Evolutionary conservation across 2,888 invertebrate genomes (phyloP).

Genomic region (Tuta absoluta): DNA sequence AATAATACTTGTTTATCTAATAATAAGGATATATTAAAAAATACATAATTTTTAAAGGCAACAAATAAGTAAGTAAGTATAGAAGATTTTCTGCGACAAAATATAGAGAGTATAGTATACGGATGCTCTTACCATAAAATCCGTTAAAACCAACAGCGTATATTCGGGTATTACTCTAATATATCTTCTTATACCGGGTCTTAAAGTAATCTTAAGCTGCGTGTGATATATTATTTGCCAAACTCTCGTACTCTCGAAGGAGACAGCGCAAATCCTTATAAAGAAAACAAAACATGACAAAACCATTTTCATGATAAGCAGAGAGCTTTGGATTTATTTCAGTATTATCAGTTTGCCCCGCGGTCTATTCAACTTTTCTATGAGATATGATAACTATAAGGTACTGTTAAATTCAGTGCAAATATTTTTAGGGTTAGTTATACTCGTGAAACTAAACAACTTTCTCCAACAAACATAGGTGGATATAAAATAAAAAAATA

Average conservation of each 20-base stretch:
- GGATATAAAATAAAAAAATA: too few relatives aligned
- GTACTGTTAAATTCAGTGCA: too few relatives aligned
- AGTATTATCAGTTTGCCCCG: not conserved
- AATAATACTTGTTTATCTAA: too few relatives aligned
- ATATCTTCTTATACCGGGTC: constrained; percentile 62
- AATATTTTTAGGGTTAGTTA: too few relatives aligned
- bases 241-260: constrained; percentile 54
- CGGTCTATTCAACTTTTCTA: too few relatives aligned
- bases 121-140: constrained; percentile 38
- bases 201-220: constrained; percentile 68
- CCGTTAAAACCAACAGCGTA: constrained; percentile 49
- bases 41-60: too few relatives aligned
- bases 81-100: not conserved
- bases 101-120: not conserved
- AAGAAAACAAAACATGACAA: constrained; percentile 54
- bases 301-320: constrained; percentile 46
- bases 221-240: constrained; percentile 70
- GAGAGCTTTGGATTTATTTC: constrained; percentile 21
- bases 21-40: too few relatives aligned
- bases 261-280: constrained; percentile 51
- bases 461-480: too few relatives aligned
- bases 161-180: constrained; percentile 58
- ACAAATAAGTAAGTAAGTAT: too few relatives aligned
- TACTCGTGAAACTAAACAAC: too few relatives aligned
- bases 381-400: too few relatives aligned